These are phyloP conservation scores for Cuculus canorus DNA, from an alignment of 2,797 vertebrate genomes.

Conservation along the genomic window DNA sequence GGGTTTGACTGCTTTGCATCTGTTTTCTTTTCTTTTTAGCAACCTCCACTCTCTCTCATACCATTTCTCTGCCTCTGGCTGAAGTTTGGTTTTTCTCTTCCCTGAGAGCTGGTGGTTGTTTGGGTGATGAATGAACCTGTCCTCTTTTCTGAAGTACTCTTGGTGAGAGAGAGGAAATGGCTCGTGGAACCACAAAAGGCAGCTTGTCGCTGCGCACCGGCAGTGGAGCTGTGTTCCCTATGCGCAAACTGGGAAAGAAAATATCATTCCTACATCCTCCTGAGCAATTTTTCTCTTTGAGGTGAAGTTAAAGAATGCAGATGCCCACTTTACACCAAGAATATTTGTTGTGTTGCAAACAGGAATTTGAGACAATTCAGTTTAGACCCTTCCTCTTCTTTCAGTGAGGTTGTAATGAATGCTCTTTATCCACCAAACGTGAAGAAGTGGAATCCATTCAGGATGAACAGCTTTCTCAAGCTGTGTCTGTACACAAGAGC, in stretches of 20 bases:
- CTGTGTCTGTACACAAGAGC: not conserved
- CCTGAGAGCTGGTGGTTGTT: not conserved
- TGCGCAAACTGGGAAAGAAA: not conserved
- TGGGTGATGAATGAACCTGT: slow-evolving; percentile 29
- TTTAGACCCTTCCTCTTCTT: not conserved
- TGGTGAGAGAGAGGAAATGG: slow-evolving; percentile 9
- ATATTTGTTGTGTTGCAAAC: not conserved
- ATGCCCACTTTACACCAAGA: not conserved
- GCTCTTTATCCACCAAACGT: fast-evolving
- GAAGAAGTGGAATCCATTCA: not conserved
- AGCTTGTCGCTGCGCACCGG: not conserved
- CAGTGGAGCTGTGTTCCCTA: not conserved
- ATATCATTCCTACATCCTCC: not conserved
- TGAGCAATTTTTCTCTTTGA: not conserved
- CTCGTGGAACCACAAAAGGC: not conserved
- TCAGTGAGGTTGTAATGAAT: not conserved
- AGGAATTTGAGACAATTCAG: not conserved
- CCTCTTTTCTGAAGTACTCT: slow-evolving; percentile 11
- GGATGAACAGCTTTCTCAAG: not conserved
- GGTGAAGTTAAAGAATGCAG: not conserved
- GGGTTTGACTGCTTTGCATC: not conserved
- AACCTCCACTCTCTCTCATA: not conserved
- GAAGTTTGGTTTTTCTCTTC: not conserved
- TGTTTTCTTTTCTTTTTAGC: slow-evolving; percentile 9
- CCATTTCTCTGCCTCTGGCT: not conserved